These are phyloP conservation scores for Rhizomys pruinosus DNA, from an alignment of 2,113 vertebrate genomes.

Conservation along the genomic window DNA sequence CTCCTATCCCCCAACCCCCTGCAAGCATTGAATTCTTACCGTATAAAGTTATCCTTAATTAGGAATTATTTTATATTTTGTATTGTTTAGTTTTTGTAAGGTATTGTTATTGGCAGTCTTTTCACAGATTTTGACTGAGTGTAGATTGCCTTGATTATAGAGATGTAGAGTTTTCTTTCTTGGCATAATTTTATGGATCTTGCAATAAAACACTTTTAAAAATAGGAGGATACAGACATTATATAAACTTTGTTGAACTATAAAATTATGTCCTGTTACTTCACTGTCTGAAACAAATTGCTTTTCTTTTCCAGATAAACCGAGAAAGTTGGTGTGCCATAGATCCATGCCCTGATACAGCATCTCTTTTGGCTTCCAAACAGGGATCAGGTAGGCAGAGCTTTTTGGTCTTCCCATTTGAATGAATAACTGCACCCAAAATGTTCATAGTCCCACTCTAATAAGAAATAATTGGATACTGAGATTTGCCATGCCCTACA, in stretches of 20 bases:
- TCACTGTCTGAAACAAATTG: not conserved
- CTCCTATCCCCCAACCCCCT: no score
- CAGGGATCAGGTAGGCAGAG: constrained; percentile 81
- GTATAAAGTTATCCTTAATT: not conserved
- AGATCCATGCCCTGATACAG: constrained; percentile 80
- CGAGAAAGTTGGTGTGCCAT: constrained; percentile 86
- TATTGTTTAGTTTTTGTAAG: not conserved
- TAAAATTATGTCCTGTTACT: not conserved
- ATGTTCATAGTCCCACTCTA: not conserved
- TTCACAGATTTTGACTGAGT: not conserved
- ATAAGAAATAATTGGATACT: not conserved
- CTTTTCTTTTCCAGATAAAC: constrained; percentile 86
- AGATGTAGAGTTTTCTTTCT: not conserved
- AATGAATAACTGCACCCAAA: no score
- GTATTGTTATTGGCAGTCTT: not conserved
- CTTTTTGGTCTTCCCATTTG: not conserved
- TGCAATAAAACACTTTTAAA: not conserved
- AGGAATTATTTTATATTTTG: not conserved
- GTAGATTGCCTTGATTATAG: not conserved
- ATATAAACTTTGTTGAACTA: not conserved
- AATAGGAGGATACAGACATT: not conserved
- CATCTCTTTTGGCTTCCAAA: constrained; percentile 80
- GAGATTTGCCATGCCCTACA: not conserved
- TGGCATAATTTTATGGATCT: not conserved
- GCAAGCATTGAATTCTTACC: not conserved